These are phyloP conservation scores for Oryzias javanicus DNA, from an alignment of 2,113 vertebrate genomes.

Conservation along the genomic window DNA sequence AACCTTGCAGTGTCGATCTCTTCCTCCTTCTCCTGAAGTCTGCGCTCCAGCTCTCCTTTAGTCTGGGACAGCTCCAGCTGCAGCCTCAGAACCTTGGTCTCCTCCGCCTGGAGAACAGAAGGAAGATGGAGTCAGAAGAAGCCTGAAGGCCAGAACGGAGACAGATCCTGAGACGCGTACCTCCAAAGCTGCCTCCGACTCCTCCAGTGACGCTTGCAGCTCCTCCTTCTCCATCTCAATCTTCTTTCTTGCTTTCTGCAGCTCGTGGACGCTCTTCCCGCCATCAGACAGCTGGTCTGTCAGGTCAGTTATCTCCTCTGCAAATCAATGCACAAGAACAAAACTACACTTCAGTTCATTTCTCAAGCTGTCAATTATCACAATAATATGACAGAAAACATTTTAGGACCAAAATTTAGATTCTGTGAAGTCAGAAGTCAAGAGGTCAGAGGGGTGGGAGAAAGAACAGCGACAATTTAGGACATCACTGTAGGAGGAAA, in stretches of 20 bases:
- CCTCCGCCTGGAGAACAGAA: slow-evolving; percentile 69
- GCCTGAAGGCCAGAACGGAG: not conserved
- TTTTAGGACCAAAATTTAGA: too few species aligned
- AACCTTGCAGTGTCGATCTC: slow-evolving; percentile 77
- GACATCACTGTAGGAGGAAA: too few species aligned
- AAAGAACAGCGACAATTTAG: too few species aligned
- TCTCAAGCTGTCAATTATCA: too few species aligned
- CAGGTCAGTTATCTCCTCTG: slow-evolving; percentile 79
- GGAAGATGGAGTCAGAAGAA: not conserved
- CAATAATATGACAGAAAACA: too few species aligned
- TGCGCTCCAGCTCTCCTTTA: slow-evolving; percentile 77
- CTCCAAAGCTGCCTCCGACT: slow-evolving; percentile 80
- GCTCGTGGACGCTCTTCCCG: slow-evolving; percentile 80
- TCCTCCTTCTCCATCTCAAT: slow-evolving; percentile 83
- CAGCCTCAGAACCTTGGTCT: slow-evolving; percentile 79
- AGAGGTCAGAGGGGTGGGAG: too few species aligned
- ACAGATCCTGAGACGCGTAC: slow-evolving; percentile 5
- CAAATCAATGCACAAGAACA: not conserved
- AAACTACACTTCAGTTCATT: too few species aligned
- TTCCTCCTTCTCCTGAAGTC: slow-evolving; percentile 82
- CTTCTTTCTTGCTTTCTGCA: slow-evolving; percentile 82
- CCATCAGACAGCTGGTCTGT: slow-evolving; percentile 81
- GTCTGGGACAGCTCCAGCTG: slow-evolving; percentile 80
- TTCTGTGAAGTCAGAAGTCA: too few species aligned
- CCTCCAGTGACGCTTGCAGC: slow-evolving; percentile 79